Conservation (phyloP, 37 sponge, comb jelly and placozoan species). For the Axinella damicornis region DNA sequence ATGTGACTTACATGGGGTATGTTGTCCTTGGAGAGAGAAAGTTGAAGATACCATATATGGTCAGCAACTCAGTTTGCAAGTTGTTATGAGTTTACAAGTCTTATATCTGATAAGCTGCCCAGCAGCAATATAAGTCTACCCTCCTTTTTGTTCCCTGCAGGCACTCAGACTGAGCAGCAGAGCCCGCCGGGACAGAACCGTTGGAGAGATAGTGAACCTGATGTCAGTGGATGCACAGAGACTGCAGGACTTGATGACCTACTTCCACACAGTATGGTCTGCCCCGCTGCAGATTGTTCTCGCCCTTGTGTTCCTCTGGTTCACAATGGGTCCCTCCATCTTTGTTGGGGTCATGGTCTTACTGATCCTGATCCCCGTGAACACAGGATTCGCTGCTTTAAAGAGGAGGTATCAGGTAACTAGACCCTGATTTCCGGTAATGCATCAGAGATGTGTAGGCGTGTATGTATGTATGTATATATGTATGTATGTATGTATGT, state of each 20-base stretch:
- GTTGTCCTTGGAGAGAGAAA: too few relatives aligned
- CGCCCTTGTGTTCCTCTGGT: constrained; percentile 84
- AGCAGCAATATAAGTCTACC: too few relatives aligned
- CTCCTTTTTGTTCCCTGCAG: constrained; percentile 37
- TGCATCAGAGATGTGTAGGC: too few relatives aligned
- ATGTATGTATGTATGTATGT: too few relatives aligned
- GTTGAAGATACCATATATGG: too few relatives aligned
- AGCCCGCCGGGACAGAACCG: constrained; percentile 75
- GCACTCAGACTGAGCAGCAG: constrained; percentile 82
- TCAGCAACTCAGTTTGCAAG: too few relatives aligned
- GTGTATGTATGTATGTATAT: too few relatives aligned
- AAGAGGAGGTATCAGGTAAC: constrained; percentile 72
- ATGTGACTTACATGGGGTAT: too few relatives aligned
- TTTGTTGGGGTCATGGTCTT: constrained; percentile 93
- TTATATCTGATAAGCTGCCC: too few relatives aligned
- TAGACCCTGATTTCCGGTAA: too few relatives aligned
- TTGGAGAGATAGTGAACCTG: constrained; percentile 98
- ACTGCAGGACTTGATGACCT: constrained; percentile 90
- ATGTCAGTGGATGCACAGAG: constrained; percentile 99
- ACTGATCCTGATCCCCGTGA: constrained; percentile 91
- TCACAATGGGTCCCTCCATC: constrained; percentile 85
- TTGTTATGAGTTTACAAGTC: too few relatives aligned
- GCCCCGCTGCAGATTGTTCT: constrained; percentile 91
- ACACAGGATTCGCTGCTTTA: constrained; percentile 65
- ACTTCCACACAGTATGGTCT: constrained; percentile 93